Base-by-base conservation (phyloP, 2,113 vertebrate species). In the Verasper variegatus region DNA sequence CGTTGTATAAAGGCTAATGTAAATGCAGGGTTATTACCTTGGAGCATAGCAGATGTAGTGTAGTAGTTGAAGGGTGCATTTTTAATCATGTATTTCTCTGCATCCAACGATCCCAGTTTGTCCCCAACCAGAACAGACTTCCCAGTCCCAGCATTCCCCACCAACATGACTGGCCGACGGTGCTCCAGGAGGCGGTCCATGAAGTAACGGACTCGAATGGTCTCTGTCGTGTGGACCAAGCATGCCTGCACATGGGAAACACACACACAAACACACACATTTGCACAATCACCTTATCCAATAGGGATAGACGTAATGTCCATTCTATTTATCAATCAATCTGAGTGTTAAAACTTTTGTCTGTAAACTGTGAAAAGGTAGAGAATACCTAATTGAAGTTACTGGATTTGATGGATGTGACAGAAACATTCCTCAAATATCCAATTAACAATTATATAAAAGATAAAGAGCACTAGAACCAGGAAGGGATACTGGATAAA, bases 21-120 rank as follows among this genome's bases (percentile, higher is more conserved):
- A 18, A 51, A 49, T n/a, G 35, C 4, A 23, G 0, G 0, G 1
- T 24, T 55, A 27, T 76, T 90, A 99, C 98, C 98, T 92, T 99
- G 98, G 45, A 99, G 95, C 97, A 96, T 95, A 5, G 96, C 96
- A 1, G 97, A 98, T 0, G 96, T 98, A 68, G 98, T 99, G 78
- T 98, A 99, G 83, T 96, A 99, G 93, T 99, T 99, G 65, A 98
- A 96, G 0, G 96, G 96, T 2, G 97, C 95, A 2, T 96, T 98
- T 89, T 95, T 97, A 74, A 99, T 94, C 79, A 95, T 35, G 69
- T 95, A 96, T 0, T 93, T 86, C 12, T 97, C 95, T 0, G 80
- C 27, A 35, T 97, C 94, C 64, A 98, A 76, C 0, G 94, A 93
- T 65, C 91, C 89, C 58, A 99, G 93, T 64, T 95, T 97, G 68